Conservation (phyloP, 2,797 vertebrate genomes). For the Rhabdophis nuchalis region DNA sequence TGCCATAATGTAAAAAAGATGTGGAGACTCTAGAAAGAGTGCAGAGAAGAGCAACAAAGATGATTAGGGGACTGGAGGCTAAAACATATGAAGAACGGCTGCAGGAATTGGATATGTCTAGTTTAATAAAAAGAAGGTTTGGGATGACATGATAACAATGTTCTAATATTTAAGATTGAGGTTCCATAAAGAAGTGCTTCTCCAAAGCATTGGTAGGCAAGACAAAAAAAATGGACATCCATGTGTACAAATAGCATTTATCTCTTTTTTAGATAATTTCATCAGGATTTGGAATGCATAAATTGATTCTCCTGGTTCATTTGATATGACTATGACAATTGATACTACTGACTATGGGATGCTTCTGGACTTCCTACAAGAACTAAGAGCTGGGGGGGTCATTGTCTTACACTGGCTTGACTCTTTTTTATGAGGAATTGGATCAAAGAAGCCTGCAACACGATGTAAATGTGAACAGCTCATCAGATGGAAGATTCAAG, state of each 20-base stretch:
- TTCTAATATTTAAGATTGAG: background rate
- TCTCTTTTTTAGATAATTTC: background rate
- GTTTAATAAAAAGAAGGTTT: background rate
- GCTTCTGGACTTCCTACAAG: background rate
- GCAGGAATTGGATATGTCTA: background rate
- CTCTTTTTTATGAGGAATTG: conserved; percentile 3
- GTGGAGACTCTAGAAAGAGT: background rate
- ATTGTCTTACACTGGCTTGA: background rate
- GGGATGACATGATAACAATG: background rate
- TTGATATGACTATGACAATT: background rate
- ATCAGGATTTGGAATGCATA: background rate
- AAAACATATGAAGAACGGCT: background rate
- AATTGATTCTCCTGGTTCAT: background rate
- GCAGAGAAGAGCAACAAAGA: background rate
- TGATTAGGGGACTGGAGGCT: background rate
- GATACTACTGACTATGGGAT: background rate
- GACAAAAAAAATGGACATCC: background rate
- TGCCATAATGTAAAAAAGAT: background rate
- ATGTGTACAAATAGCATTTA: background rate
- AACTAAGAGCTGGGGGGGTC: background rate
- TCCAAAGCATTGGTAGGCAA: background rate
- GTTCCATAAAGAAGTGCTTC: background rate
- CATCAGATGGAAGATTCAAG: conserved; percentile 50
- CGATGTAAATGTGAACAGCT: conserved; percentile 62
- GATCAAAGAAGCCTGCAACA: conserved; percentile 56